These are phyloP conservation scores for Drosophila eugracilis DNA, from an alignment of 1,140 invertebrate species.

Conservation along the genomic window DNA sequence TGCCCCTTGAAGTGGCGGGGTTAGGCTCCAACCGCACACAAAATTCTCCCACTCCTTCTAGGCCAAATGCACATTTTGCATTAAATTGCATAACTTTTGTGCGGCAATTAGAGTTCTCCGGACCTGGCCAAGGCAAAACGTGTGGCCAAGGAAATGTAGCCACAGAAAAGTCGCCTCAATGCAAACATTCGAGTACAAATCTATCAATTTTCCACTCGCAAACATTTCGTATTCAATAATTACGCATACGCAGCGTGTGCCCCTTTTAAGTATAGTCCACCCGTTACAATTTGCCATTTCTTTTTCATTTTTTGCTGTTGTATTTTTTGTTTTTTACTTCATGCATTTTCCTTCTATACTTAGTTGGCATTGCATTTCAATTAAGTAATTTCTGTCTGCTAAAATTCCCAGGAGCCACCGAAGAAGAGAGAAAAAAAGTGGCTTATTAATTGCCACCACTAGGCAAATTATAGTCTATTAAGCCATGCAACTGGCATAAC, in stretches of 20 bases:
- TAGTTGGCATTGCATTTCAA: slow-evolving; percentile 63
- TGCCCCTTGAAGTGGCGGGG: slow-evolving; percentile 59
- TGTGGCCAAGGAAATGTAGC: slow-evolving; percentile 51
- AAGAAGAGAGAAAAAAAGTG: slow-evolving; percentile 25
- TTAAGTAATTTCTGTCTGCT: slow-evolving; percentile 77
- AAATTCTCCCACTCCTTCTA: slow-evolving; percentile 4
- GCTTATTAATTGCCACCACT: slow-evolving; percentile 54
- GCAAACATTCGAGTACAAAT: slow-evolving; percentile 65
- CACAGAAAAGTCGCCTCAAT: slow-evolving; percentile 15
- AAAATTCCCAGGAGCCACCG: slow-evolving; percentile 67
- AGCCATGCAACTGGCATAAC: slow-evolving; percentile 28
- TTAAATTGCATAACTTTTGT: slow-evolving; percentile 83
- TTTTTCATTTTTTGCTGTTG: slow-evolving; percentile 23
- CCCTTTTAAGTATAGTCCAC: slow-evolving; percentile 36
- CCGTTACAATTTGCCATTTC: slow-evolving; percentile 22
- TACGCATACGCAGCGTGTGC: slow-evolving; percentile 64
- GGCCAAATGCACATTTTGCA: slow-evolving; percentile 66
- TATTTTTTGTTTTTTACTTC: slow-evolving; percentile 11
- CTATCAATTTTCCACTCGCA: slow-evolving; percentile 67
- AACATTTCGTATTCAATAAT: slow-evolving; percentile 55
- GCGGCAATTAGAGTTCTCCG: slow-evolving; percentile 66
- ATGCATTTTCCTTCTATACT: slow-evolving; percentile 31
- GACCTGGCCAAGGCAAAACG: slow-evolving; percentile 30
- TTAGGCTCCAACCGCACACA: slow-evolving; percentile 20
- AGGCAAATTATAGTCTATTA: slow-evolving; percentile 68